Percentiles rank a stretch among this genome's conserved stretches.
Conservation (phyloP, 2,113 vertebrate species). For the Calypte anna region DNA sequence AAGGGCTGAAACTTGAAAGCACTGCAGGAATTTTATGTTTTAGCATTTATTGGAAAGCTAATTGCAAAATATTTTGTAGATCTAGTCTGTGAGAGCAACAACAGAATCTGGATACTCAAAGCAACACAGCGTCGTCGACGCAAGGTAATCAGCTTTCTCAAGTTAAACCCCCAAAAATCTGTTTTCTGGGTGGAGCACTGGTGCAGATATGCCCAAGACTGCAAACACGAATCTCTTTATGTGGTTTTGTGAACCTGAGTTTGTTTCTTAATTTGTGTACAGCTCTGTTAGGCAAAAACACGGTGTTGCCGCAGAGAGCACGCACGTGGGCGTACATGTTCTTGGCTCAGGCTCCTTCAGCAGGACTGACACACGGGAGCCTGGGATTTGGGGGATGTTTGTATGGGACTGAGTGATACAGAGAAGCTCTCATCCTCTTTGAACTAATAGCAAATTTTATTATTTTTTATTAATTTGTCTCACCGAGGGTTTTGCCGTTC, state of each 20-base stretch:
- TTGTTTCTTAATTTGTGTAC: constrained; percentile 42
- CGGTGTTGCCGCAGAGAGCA: neutral
- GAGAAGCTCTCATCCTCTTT: neutral
- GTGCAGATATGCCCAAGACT: neutral
- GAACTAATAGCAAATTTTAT: neutral
- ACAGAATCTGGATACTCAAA: neutral
- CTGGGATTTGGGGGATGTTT: neutral
- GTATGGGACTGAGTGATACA: neutral
- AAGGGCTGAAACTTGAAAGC: neutral
- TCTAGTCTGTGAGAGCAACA: neutral
- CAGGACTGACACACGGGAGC: neutral
- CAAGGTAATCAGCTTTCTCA: neutral
- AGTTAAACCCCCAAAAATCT: neutral
- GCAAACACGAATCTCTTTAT: neutral
- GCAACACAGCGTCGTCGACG: neutral
- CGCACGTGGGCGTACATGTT: neutral
- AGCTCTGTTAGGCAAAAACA: neutral
- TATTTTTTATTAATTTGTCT: no score
- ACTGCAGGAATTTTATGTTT: neutral
- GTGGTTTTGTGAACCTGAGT: constrained; percentile 35
- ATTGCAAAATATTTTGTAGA: neutral
- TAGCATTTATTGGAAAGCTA: neutral
- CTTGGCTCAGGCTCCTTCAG: constrained; percentile 8
- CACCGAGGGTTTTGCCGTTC: neutral
- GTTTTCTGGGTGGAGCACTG: neutral